phyloP scores from a whole-genome alignment of 2,113 vertebrate genomes.

The Phocoena sinus region DNA sequence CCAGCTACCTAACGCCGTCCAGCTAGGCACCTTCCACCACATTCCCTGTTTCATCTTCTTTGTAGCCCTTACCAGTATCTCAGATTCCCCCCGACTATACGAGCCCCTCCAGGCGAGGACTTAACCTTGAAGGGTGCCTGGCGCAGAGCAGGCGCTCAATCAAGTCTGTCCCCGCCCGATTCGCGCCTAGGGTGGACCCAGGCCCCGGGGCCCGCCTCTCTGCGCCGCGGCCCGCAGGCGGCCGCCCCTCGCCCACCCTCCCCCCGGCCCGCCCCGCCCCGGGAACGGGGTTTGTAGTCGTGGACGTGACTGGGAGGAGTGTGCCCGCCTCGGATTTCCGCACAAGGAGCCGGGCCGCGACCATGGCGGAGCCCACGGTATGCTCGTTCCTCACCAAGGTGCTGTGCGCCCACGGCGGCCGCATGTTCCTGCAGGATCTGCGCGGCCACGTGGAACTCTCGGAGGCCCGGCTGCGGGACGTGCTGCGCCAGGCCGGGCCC shows the following conservation, averaged over 20 bases:
- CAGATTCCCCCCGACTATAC: background rate
- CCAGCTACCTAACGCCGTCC: background rate
- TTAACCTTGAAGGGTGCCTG: background rate
- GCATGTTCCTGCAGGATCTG: slow-evolving; percentile 64
- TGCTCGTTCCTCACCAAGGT: slow-evolving; percentile 75
- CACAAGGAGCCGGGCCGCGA: background rate
- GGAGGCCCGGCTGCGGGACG: slow-evolving; percentile 63
- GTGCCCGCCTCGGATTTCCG: background rate
- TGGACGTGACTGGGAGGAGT: slow-evolving; percentile 55
- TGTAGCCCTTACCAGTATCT: background rate
- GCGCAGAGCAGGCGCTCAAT: background rate
- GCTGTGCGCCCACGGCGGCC: slow-evolving; percentile 77
- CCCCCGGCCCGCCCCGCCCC: background rate
- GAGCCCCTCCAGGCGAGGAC: background rate
- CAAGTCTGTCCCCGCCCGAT: fast-evolving
- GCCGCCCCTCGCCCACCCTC: background rate
- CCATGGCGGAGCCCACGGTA: slow-evolving; percentile 77
- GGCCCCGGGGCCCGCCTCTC: fast-evolving
- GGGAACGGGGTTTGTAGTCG: background rate
- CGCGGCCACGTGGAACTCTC: slow-evolving; percentile 67
- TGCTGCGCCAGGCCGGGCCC: slow-evolving; percentile 51
- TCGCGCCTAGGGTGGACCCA: fast-evolving
- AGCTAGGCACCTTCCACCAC: background rate
- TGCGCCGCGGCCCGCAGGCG: no score
- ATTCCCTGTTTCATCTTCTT: background rate